Evolutionary conservation across 1,140 invertebrate genomes (phyloP).

Genomic region (Helicorthomorpha holstii): DNA sequence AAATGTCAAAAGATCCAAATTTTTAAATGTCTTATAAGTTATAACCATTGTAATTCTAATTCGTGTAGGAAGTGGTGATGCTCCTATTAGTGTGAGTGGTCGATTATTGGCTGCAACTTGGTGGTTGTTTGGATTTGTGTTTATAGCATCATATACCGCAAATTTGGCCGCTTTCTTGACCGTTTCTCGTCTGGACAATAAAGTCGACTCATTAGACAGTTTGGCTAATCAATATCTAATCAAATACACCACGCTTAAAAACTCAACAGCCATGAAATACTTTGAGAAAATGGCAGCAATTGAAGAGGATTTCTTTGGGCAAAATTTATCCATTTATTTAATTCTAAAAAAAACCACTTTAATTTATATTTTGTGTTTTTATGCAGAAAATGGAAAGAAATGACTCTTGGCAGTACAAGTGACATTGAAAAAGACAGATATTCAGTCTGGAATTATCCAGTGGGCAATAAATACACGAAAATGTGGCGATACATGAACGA

Average conservation of each 20-base stretch:
- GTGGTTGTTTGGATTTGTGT: slow-evolving; percentile 97
- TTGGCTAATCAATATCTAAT: slow-evolving; percentile 89
- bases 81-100: slow-evolving; percentile 84
- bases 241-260: slow-evolving; percentile 72
- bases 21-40: background rate
- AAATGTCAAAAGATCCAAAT: too few relatives aligned
- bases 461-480: slow-evolving; percentile 95
- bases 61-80: slow-evolving; percentile 72
- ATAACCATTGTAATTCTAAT: slow-evolving; percentile 4
- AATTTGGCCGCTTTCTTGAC: slow-evolving; percentile 83
- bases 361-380: slow-evolving; percentile 5
- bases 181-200: slow-evolving; percentile 76
- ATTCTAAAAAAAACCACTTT: background rate
- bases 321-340: background rate
- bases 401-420: slow-evolving; percentile 82
- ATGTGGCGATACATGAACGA: slow-evolving; percentile 97
- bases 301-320: slow-evolving; percentile 38
- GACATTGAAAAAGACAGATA: slow-evolving; percentile 78
- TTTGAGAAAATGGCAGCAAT: slow-evolving; percentile 93
- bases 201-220: slow-evolving; percentile 82
- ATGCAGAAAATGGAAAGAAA: slow-evolving; percentile 88
- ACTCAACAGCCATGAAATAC: slow-evolving; percentile 74
- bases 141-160: slow-evolving; percentile 95
- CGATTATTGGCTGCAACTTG: slow-evolving; percentile 84
- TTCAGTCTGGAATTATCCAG: slow-evolving; percentile 97